Evolutionary conservation across 2,113 vertebrate species (phyloP).

Genomic region (Prietella phreatophila): DNA sequence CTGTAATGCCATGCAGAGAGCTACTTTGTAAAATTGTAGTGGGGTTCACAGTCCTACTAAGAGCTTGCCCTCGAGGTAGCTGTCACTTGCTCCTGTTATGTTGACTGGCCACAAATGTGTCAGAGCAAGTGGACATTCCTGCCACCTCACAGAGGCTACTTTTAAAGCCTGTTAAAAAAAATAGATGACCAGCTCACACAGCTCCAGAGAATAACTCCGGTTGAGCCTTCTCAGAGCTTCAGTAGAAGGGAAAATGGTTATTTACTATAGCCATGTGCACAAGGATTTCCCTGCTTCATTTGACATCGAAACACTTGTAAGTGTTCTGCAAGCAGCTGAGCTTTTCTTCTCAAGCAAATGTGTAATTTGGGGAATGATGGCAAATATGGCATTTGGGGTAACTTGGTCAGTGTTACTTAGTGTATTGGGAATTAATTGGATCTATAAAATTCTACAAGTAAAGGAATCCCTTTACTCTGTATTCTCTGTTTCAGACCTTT

Average conservation of each 20-base stretch:
- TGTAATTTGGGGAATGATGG: not conserved
- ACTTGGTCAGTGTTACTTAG: not conserved
- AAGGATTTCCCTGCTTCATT: constrained; percentile 59
- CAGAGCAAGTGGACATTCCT: constrained; percentile 43
- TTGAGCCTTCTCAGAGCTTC: constrained; percentile 36
- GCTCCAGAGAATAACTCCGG: constrained; percentile 29
- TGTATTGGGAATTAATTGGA: not conserved
- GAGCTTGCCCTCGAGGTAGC: constrained; percentile 25
- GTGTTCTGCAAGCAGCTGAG: constrained; percentile 23
- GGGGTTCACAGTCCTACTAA: constrained; percentile 37
- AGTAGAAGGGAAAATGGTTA: constrained; percentile 47
- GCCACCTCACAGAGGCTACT: constrained; percentile 38
- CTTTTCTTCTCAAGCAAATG: not conserved
- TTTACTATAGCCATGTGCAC: constrained; percentile 53
- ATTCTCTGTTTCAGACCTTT: constrained; percentile 51
- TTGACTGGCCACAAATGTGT: constrained; percentile 47
- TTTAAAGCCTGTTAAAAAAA: constrained; percentile 49
- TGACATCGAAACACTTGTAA: constrained; percentile 56
- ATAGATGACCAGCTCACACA: constrained; percentile 12
- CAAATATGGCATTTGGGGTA: not conserved
- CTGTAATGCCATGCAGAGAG: constrained; percentile 28
- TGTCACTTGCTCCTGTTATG: constrained; percentile 43
- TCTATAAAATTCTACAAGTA: not conserved
- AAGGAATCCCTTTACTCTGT: constrained; percentile 32
- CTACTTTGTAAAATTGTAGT: constrained; percentile 30